Conservation (phyloP, 1,140 invertebrate species). For the Artemia franciscana region DNA sequence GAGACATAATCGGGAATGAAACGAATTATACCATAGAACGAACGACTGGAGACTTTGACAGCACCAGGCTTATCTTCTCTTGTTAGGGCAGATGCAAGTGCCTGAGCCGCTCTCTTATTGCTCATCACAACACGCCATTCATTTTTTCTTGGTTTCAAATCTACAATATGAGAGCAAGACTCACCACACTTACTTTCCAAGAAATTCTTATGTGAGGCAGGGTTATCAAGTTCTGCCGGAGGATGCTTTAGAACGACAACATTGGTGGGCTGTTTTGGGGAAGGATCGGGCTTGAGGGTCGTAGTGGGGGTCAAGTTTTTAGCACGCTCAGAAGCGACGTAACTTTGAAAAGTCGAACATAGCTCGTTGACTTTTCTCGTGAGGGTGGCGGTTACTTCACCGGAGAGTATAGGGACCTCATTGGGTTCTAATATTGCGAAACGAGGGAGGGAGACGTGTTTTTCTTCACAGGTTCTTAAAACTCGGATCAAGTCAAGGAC, state of each 20-base stretch:
- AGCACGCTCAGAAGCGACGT: neutral
- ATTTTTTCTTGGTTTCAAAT: neutral
- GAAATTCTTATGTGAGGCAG: neutral
- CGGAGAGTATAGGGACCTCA: neutral
- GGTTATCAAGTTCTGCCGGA: neutral
- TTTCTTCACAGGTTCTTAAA: too few relatives aligned
- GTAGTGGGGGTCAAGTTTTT: neutral
- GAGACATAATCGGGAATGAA: neutral
- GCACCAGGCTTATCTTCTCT: neutral
- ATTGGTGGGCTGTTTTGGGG: neutral
- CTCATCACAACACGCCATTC: neutral
- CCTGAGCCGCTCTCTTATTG: neutral
- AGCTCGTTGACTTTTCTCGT: neutral
- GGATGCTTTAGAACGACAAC: neutral
- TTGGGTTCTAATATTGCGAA: neutral
- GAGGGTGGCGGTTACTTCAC: neutral
- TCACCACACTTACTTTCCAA: neutral
- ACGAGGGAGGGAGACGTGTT: too few relatives aligned
- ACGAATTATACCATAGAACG: neutral
- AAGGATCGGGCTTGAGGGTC: neutral
- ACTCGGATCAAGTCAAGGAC: too few relatives aligned
- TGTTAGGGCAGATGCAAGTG: neutral
- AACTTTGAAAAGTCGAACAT: neutral
- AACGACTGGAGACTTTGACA: neutral
- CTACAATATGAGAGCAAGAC: neutral